phyloP scores from a whole-genome alignment of 1,140 invertebrate genomes.

The Heliconius hermathena region DNA sequence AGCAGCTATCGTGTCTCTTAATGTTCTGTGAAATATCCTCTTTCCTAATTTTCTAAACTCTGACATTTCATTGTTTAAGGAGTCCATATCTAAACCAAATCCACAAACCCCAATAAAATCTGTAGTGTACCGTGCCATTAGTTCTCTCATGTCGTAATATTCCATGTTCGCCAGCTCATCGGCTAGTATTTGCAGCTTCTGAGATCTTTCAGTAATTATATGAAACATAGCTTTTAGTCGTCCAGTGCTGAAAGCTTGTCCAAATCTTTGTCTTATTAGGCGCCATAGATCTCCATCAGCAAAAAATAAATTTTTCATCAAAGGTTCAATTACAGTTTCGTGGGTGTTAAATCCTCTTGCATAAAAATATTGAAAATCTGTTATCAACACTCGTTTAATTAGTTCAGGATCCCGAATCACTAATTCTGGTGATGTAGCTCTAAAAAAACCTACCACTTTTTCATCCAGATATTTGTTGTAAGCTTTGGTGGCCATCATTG shows the following conservation, averaged over 20 bases:
- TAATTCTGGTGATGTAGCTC: conserved; percentile 54
- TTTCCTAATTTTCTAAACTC: conserved; percentile 47
- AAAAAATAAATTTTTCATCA: conserved; percentile 80
- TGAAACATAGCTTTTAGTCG: conserved; percentile 84
- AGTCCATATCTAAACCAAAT: conserved; percentile 47
- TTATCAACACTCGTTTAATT: conserved; percentile 79
- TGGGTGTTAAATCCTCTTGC: conserved; percentile 70
- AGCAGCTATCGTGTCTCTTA: conserved; percentile 30
- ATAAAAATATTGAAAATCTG: conserved; percentile 83
- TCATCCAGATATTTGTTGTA: conserved; percentile 64
- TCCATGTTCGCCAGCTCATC: conserved; percentile 58
- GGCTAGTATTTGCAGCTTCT: conserved; percentile 69
- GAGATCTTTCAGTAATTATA: conserved; percentile 74
- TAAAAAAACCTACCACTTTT: conserved; percentile 62
- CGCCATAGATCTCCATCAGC: conserved; percentile 83
- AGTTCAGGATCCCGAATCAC: conserved; percentile 73
- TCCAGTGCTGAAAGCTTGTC: conserved; percentile 84
- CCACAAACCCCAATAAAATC: conserved; percentile 50
- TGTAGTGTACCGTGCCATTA: conserved; percentile 49
- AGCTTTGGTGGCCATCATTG: conserved; percentile 53
- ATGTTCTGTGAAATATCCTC: conserved; percentile 42
- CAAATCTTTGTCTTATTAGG: conserved; percentile 83
- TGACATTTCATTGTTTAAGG: conserved; percentile 46
- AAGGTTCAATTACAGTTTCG: conserved; percentile 76
- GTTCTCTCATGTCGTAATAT: conserved; percentile 62